These are phyloP conservation scores for Platycheirus albimanus DNA, from an alignment of 2,888 invertebrate genomes.

Conservation along the genomic window DNA sequence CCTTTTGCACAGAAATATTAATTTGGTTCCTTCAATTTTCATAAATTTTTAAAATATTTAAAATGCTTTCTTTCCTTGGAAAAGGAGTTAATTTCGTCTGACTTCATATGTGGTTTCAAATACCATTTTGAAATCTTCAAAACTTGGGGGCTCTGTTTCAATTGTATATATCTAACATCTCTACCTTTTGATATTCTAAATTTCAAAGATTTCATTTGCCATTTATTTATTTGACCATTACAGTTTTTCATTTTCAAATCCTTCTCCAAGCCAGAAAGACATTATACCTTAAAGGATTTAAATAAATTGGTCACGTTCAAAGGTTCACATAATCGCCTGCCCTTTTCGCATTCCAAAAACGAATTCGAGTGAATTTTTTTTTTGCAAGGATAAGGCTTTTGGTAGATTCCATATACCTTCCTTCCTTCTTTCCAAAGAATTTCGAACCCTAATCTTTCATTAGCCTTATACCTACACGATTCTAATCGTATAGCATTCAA, in stretches of 20 bases:
- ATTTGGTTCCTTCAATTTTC: neutral
- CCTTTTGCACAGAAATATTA: neutral
- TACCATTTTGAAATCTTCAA: no score
- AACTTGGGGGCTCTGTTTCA: no score
- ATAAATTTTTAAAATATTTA: neutral
- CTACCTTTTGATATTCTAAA: neutral
- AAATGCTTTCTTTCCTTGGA: no score
- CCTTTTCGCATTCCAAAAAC: neutral
- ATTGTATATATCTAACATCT: no score
- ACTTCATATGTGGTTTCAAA: no score
- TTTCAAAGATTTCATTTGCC: neutral
- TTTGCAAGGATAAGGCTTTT: neutral
- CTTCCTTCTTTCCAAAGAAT: no score
- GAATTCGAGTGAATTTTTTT: neutral
- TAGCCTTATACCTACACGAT: neutral
- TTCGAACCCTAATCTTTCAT: neutral
- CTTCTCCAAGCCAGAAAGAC: neutral
- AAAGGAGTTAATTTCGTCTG: no score
- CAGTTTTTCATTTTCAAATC: neutral
- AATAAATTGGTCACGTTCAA: constrained; percentile 30
- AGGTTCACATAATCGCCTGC: neutral
- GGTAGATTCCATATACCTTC: no score
- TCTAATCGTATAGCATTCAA: constrained; percentile 27
- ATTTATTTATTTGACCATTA: constrained; percentile 3
- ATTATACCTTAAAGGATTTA: constrained; percentile 17